Base-by-base conservation (phyloP, 2,113 vertebrate genomes). In the Gadus macrocephalus region DNA sequence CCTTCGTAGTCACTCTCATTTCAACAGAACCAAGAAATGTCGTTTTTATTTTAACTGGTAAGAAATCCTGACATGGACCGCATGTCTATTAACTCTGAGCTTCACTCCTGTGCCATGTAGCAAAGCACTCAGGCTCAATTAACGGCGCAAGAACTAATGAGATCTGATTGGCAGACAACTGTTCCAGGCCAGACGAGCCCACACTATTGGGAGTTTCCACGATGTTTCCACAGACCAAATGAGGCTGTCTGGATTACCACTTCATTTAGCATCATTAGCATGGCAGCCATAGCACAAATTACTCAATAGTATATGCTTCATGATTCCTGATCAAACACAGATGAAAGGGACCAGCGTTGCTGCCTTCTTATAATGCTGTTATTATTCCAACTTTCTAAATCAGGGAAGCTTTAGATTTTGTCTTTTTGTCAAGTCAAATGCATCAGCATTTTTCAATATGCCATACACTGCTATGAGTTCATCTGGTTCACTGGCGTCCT, bases 151-250 rank as follows among this genome's bases (percentile, higher is more conserved):
- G 68, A 64, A 72, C 79, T 81, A 78, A 87, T 86, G 78, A 87
- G 75, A 80, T 71, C 65, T 78, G 77, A 86, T 81, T 42, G 69
- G 81, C 75, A 85, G 78, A 72, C 80, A 76, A 59, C 16, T n/a
- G 65, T 69, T 73, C 80, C 70, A 83, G 71, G 80, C 75, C 74
- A 81, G 72, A 79, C 42, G 42, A 81, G 70, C 20, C 59, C 70
- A 80, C 53, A 77, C 72, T 64, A 72, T 68, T 78, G 81, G 81
- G 75, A 74, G 76, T 79, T 80, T 82, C 71, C 71, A 81, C 72
- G 71, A 74, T 86, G 74, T 74, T 86, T 85, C 78, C 85, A 86
- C 80, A 85, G 83, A 81, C 70, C 38, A 82, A 83, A 68, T 83
- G 74, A 78, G 42, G 28, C 56, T 6, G 11, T 42, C 62, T 28